Conservation (phyloP, 1,140 invertebrate genomes). For the Heliconius nattereri region DNA sequence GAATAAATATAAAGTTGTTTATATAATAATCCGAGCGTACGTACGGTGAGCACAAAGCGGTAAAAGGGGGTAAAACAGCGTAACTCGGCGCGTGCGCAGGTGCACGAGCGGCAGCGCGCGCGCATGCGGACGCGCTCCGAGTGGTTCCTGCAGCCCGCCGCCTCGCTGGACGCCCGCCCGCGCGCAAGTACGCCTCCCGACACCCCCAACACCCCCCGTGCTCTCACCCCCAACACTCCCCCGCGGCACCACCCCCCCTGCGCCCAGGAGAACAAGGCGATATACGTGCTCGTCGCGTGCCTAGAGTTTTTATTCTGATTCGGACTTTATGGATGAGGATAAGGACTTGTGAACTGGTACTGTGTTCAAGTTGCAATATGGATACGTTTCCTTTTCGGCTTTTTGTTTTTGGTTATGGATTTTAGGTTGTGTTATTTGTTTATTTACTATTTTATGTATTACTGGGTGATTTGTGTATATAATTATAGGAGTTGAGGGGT, state of each 20-base stretch:
- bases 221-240: slow-evolving; percentile 37
- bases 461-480: neutral
- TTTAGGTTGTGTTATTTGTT: neutral
- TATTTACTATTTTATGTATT: neutral
- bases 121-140: slow-evolving; percentile 96
- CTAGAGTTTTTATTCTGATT: slow-evolving; percentile 81
- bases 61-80: slow-evolving; percentile 20
- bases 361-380: slow-evolving; percentile 47
- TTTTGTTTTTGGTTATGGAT: slow-evolving; percentile 8
- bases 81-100: slow-evolving; percentile 81
- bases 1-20: slow-evolving; percentile 25
- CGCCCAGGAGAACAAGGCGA: slow-evolving; percentile 69
- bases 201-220: slow-evolving; percentile 38
- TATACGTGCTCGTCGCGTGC: slow-evolving; percentile 80
- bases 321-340: slow-evolving; percentile 20
- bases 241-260: slow-evolving; percentile 36
- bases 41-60: slow-evolving; percentile 27
- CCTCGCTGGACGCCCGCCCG: slow-evolving; percentile 81
- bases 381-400: slow-evolving; percentile 47
- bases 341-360: slow-evolving; percentile 63
- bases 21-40: slow-evolving; percentile 25
- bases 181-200: slow-evolving; percentile 72
- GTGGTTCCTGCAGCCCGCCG: slow-evolving; percentile 93
- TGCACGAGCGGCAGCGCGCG: slow-evolving; percentile 95
- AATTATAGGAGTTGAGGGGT: neutral